These are phyloP conservation scores for Montipora sp. DNA, from an alignment of 64 coral and sea anemone species.

Conservation along the genomic window DNA sequence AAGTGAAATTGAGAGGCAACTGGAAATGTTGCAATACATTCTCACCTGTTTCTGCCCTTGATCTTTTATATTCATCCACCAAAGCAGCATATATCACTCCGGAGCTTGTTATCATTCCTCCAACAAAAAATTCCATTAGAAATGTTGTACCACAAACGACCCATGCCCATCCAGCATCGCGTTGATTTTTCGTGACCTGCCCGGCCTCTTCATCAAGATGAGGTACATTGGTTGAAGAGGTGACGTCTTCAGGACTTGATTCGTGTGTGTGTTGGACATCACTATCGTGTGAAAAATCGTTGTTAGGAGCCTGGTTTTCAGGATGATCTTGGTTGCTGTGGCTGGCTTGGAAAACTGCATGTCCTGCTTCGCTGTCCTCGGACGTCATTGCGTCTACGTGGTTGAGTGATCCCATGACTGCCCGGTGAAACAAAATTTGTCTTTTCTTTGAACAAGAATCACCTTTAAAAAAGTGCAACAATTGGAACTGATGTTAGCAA, in stretches of 20 bases:
- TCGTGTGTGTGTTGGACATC: background rate
- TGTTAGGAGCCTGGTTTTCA: background rate
- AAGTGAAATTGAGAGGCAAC: background rate
- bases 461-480: too few species aligned
- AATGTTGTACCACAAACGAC: slow-evolving; percentile 22
- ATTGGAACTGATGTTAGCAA: too few species aligned
- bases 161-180: slow-evolving; percentile 53
- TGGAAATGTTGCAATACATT: background rate
- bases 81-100: slow-evolving; percentile 60
- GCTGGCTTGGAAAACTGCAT: background rate
- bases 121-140: slow-evolving; percentile 45
- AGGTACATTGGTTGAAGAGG: background rate
- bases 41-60: slow-evolving; percentile 61
- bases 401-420: too few species aligned
- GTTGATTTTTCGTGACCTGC: background rate
- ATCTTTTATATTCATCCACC: slow-evolving; percentile 46
- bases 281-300: background rate
- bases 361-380: background rate
- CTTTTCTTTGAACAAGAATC: too few species aligned
- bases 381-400: background rate
- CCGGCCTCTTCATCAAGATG: slow-evolving; percentile 4
- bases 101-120: slow-evolving; percentile 49
- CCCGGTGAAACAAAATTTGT: too few species aligned
- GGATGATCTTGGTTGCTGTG: background rate
- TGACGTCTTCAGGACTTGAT: background rate